Percentiles rank a stretch among this genome's conserved stretches.
Conservation (phyloP, 2,888 invertebrate species). For the Zaprionus bogoriensis region DNA sequence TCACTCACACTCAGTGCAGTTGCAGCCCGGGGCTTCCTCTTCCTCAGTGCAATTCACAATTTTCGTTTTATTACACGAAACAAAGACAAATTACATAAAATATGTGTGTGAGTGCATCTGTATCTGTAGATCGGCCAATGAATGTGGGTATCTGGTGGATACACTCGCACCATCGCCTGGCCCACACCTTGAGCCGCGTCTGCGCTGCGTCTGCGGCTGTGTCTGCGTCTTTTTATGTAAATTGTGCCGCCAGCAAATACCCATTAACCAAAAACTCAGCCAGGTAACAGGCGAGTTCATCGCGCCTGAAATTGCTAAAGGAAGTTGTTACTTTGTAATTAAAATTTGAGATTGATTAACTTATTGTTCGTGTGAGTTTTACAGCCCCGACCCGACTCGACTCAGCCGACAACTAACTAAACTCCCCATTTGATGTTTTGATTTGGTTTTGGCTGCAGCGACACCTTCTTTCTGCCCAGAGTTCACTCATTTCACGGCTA, state of each 20-base stretch:
- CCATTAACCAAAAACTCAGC: slow-evolving; percentile 54
- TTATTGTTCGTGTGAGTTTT: slow-evolving; percentile 80
- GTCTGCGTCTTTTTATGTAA: slow-evolving; percentile 68
- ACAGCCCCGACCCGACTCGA: slow-evolving; percentile 72
- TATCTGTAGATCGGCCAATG: slow-evolving; percentile 18
- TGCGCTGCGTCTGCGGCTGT: slow-evolving; percentile 33
- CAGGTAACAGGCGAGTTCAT: slow-evolving; percentile 53
- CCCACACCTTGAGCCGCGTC: slow-evolving; percentile 70
- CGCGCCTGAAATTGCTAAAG: slow-evolving; percentile 77
- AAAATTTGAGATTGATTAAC: slow-evolving; percentile 78
- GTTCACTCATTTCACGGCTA: not conserved
- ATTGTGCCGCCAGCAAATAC: slow-evolving; percentile 56
- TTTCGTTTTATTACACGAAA: slow-evolving; percentile 79
- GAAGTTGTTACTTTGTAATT: slow-evolving; percentile 79
- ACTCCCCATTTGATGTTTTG: too few relatives aligned
- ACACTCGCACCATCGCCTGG: slow-evolving; percentile 31
- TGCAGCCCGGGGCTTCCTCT: slow-evolving; percentile 31
- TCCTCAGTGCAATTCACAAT: slow-evolving; percentile 68
- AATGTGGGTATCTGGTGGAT: slow-evolving; percentile 41
- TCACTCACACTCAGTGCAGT: not conserved
- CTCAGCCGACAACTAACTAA: too few relatives aligned
- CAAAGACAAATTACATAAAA: slow-evolving; percentile 79
- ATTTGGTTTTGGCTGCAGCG: not conserved
- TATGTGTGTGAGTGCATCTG: slow-evolving; percentile 46
- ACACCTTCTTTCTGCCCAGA: not conserved